Conservation (phyloP, 2,797 vertebrate species). For the Choloepus didactylus region DNA sequence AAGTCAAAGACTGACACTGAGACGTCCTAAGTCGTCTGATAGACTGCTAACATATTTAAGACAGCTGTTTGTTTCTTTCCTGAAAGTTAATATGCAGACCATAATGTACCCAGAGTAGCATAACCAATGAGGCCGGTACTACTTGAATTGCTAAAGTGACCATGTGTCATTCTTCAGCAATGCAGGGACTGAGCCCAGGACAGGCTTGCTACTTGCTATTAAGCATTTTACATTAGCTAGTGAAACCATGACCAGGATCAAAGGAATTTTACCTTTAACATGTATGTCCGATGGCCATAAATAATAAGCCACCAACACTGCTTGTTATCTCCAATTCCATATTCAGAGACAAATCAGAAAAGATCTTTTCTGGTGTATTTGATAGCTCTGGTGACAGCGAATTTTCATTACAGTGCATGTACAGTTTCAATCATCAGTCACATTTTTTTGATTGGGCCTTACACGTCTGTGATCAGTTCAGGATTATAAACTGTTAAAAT, state of each 20-base stretch:
- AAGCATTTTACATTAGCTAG: constrained; percentile 64
- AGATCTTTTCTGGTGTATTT: not conserved
- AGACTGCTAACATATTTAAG: constrained; percentile 56
- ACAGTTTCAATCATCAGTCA: constrained; percentile 45
- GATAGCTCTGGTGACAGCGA: not conserved
- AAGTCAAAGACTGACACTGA: constrained; percentile 20
- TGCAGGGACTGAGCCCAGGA: constrained; percentile 24
- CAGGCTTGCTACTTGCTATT: constrained; percentile 44
- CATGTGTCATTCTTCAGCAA: not conserved
- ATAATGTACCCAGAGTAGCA: not conserved
- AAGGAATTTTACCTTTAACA: constrained; percentile 69
- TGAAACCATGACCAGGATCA: constrained; percentile 50
- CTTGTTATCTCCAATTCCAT: constrained; percentile 47
- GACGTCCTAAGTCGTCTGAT: constrained; percentile 51
- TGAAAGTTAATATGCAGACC: constrained; percentile 72
- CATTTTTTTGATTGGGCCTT: constrained; percentile 30
- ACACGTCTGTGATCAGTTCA: not conserved
- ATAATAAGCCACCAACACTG: constrained; percentile 29
- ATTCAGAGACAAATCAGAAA: constrained; percentile 34
- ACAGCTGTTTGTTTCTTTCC: constrained; percentile 15
- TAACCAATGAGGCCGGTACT: constrained; percentile 42
- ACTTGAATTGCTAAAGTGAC: constrained; percentile 39
- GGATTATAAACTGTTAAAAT: not conserved
- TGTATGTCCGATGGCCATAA: not conserved
- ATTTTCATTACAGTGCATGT: not conserved